Percentiles rank a stretch among this genome's conserved stretches.
phyloP scores from a whole-genome alignment of 2,113 vertebrate genomes.

The Boleophthalmus pectinirostris region DNA sequence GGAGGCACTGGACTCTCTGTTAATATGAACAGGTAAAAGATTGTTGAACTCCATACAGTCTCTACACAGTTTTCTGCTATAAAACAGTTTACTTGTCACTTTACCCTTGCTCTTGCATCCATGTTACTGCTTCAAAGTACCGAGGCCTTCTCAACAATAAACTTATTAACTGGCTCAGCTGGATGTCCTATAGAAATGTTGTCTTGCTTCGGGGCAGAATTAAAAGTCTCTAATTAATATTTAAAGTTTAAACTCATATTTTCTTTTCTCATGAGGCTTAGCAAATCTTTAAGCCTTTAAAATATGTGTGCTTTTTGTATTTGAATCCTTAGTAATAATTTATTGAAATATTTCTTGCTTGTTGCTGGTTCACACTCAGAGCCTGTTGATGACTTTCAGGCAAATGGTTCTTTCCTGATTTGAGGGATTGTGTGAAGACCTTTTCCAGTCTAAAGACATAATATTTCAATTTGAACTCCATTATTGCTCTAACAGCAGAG shows the following conservation, averaged over 20 bases:
- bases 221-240: not conserved
- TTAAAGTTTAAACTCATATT: not conserved
- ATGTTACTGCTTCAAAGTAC: not conserved
- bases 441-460: too few species aligned
- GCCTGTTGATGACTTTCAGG: not conserved
- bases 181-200: not conserved
- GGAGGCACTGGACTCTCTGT: conserved; percentile 3
- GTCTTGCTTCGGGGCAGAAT: not conserved
- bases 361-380: not conserved
- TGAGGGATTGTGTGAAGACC: too few species aligned
- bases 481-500: too few species aligned
- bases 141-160: not conserved
- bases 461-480: too few species aligned
- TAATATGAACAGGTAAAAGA: conserved; percentile 19
- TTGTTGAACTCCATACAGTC: not conserved
- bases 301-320: not conserved
- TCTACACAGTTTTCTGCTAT: too few species aligned
- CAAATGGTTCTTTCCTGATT: too few species aligned
- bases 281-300: not conserved
- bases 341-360: not conserved
- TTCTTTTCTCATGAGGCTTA: not conserved
- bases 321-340: not conserved
- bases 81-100: too few species aligned
- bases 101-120: not conserved
- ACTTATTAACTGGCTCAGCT: not conserved